Conservation (phyloP, 53 echinoderm and acorn worm species). For the Patiria pectinifera region DNA sequence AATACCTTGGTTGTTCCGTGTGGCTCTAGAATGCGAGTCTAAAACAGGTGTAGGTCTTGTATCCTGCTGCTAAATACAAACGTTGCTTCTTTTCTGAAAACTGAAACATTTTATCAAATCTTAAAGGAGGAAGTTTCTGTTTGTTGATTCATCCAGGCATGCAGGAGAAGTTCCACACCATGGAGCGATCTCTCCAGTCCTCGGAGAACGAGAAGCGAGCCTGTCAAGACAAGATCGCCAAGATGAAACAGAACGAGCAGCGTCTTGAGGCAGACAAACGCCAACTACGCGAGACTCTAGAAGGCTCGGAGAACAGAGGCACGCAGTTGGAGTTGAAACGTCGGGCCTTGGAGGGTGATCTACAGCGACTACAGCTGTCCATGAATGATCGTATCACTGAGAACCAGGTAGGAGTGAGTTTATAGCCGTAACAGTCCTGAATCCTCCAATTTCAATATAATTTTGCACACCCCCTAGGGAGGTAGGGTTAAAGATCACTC, state of each 20-base stretch:
- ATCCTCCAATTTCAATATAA: too few species aligned
- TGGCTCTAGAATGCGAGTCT: too few species aligned
- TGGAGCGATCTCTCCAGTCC: constrained; percentile 84
- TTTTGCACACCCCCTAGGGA: too few species aligned
- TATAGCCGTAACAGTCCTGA: too few species aligned
- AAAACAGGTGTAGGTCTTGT: too few species aligned
- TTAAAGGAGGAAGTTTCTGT: neutral
- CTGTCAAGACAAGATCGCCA: constrained; percentile 79
- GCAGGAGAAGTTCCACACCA: constrained; percentile 88
- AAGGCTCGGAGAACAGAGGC: constrained; percentile 84
- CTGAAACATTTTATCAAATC: too few species aligned
- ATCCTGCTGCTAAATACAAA: too few species aligned
- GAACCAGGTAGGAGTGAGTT: constrained; percentile 71
- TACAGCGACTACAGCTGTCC: constrained; percentile 87
- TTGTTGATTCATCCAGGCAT: constrained; percentile 26
- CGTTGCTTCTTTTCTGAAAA: too few species aligned
- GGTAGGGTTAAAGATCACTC: too few species aligned
- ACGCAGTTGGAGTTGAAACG: constrained; percentile 97
- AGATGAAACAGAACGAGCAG: constrained; percentile 84
- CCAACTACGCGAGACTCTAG: constrained; percentile 83
- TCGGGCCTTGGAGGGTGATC: constrained; percentile 90
- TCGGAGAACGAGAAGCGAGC: constrained; percentile 87
- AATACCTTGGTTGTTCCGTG: too few species aligned
- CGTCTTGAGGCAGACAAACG: constrained; percentile 84
- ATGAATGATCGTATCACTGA: constrained; percentile 97